Percentiles rank a stretch among this genome's conserved stretches.
Conservation (phyloP, 2,113 vertebrate species). For the Xyrauchen texanus region DNA sequence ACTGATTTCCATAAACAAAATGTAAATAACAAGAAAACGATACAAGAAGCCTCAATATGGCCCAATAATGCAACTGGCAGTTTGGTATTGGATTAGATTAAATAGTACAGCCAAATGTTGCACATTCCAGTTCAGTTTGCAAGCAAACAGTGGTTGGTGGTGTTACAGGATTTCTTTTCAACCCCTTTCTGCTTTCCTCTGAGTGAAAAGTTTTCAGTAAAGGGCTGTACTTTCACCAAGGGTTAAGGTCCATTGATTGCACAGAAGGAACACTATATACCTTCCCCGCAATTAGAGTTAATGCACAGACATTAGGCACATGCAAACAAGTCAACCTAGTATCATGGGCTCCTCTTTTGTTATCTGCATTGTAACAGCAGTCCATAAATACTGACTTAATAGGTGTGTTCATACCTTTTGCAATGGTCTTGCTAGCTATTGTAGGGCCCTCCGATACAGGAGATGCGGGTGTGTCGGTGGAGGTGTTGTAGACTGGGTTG, state of each 20-base stretch:
- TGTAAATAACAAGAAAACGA: no score
- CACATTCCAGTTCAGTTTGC: slow-evolving; percentile 26
- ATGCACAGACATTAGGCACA: neutral
- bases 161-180: slow-evolving; percentile 3
- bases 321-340: neutral
- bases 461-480: slow-evolving; percentile 80
- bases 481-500: slow-evolving; percentile 82
- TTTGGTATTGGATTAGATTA: neutral
- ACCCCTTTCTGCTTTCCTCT: neutral
- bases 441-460: slow-evolving; percentile 80
- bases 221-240: neutral
- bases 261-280: neutral
- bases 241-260: neutral
- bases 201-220: neutral
- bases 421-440: slow-evolving; percentile 79
- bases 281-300: slow-evolving; percentile 30
- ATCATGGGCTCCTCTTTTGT: neutral
- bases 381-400: neutral
- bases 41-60: no score
- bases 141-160: slow-evolving; percentile 26
- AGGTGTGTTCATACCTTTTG: slow-evolving; percentile 77
- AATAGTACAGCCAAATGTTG: neutral
- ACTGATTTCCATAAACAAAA: neutral
- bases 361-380: neutral
- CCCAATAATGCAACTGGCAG: no score